Percentiles rank a stretch among this genome's conserved stretches.
Evolutionary conservation across 2,113 vertebrate genomes (phyloP).

Genomic region (Rhinoderma darwinii): DNA sequence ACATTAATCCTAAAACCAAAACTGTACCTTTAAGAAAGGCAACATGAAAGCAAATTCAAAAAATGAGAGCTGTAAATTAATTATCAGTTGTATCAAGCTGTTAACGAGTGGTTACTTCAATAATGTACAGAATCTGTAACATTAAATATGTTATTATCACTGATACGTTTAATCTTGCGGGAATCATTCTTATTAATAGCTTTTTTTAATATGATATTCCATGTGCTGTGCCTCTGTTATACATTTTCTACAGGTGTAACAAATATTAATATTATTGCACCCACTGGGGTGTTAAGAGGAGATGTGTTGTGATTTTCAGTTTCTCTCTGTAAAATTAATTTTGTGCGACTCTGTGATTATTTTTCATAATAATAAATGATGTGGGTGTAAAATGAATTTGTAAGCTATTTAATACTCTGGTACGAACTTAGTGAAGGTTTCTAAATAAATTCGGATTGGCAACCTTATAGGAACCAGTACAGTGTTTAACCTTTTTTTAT

Average conservation of each 20-base stretch:
- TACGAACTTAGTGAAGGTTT: background rate
- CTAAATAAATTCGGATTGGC: background rate
- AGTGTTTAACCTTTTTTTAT: too few species aligned
- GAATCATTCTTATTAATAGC: background rate
- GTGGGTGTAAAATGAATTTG: conserved; percentile 1
- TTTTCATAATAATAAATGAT: conserved; percentile 25
- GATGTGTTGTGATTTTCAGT: conserved; percentile 26
- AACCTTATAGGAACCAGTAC: background rate
- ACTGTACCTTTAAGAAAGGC: background rate
- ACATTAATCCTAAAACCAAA: too few species aligned
- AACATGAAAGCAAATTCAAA: background rate
- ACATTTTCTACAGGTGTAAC: conserved; percentile 30
- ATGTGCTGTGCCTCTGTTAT: background rate
- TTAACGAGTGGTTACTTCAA: background rate
- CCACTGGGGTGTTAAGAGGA: conserved; percentile 32
- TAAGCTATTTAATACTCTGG: background rate
- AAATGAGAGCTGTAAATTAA: background rate
- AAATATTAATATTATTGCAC: conserved; percentile 42
- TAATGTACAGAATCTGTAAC: background rate
- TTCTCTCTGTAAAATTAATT: conserved; percentile 41
- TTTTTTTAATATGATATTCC: background rate
- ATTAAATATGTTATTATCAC: background rate
- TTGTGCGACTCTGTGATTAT: conserved; percentile 38
- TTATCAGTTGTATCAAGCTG: background rate
- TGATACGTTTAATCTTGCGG: background rate